Base-by-base conservation (phyloP, 1,140 invertebrate genomes). In the Drosophila lini region DNA sequence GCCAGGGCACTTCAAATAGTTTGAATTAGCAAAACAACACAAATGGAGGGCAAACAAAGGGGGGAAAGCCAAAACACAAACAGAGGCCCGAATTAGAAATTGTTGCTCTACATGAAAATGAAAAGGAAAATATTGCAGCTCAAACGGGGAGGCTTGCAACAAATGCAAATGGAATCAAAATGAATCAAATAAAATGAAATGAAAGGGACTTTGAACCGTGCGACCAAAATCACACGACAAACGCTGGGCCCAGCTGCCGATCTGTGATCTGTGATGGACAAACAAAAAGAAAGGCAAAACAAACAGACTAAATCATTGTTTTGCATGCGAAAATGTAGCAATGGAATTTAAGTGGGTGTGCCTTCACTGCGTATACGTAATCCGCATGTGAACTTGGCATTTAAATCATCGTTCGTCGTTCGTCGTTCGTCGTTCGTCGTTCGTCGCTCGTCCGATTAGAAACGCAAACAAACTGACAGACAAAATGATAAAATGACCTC, bases 51-150 rank as follows among this genome's bases (percentile, higher is more conserved):
- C 61, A 57, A 58, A 59, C 34, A 48, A 28, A 50, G 44, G 31
- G 65, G 34, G 52, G 22, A 67, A 70, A 70, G 50, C 45, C 42
- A 28, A 22, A 50, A 22, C 8, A 34, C 34, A 65, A 67, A 47
- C 41, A 58, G 9, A 63, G 64, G 36, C 44, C 41, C 52, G 55
- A 75, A 62, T 67, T 65, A 41, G 70, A 78, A 75, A 67, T 78
- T 65, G 69, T 69, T 78, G 78, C 61, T 62, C 65, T 67, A 79
- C 81, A 55, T 68, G 76, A 61, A 86, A 79, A 78, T 84, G 73
- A 69, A 81, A 86, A 50, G 41, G 76, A 61, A 86, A 79, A 78
- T 85, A 78, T 74, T 77, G 60, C 41, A 74, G 74, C 60, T 74
- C 70, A 76, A 83, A 60, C 58, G 11, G 52, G 11, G 45, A 53